Conservation (phyloP, 2,113 vertebrate species). For the Climacteris rufus region DNA sequence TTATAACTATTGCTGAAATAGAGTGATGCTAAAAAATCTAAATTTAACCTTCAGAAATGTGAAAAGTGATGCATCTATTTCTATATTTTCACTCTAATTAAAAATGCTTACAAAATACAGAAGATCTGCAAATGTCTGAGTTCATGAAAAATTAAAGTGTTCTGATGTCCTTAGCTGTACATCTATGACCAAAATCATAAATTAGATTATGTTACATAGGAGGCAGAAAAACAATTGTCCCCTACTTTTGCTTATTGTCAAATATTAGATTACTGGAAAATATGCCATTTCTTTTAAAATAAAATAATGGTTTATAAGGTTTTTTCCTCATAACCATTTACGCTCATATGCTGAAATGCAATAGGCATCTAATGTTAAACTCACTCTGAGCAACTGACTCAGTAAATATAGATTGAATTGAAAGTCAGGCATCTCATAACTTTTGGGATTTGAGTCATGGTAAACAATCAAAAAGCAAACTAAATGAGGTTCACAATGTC, state of each 20-base stretch:
- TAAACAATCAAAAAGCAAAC: background rate
- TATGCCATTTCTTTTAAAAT: background rate
- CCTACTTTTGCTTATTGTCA: background rate
- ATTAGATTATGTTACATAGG: background rate
- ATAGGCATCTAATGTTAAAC: background rate
- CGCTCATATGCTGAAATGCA: background rate
- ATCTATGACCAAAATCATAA: background rate
- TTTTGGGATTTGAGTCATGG: background rate
- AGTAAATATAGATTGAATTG: background rate
- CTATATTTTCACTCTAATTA: background rate
- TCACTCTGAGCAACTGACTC: background rate
- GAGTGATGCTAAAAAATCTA: background rate
- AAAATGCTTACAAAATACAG: background rate
- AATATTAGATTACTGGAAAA: background rate
- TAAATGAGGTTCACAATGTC: background rate
- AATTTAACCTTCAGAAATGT: constrained; percentile 1
- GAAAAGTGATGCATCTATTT: background rate
- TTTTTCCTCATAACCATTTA: background rate
- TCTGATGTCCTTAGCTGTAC: background rate
- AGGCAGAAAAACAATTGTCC: background rate
- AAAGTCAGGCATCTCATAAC: background rate
- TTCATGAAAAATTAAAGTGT: background rate
- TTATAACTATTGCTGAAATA: constrained; percentile 2
- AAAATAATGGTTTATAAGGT: background rate
- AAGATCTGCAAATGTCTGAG: background rate